Evolutionary conservation across 2,797 vertebrate species (phyloP).

Genomic region (Simalia tracyae): DNA sequence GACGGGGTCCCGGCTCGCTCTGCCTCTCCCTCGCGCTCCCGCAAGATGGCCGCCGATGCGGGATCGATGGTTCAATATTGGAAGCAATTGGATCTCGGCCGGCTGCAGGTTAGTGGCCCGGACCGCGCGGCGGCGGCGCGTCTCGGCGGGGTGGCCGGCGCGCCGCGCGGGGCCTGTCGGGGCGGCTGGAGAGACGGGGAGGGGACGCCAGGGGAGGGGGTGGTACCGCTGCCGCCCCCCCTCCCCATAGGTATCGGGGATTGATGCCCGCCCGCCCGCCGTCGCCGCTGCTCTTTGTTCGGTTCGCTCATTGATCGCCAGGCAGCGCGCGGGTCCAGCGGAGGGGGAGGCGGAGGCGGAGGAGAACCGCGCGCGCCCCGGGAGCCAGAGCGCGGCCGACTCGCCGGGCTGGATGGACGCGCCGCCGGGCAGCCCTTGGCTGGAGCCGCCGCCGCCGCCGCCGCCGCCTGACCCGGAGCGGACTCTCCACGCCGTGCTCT

Average conservation of each 20-base stretch:
- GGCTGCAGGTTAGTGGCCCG: slow-evolving; percentile 88
- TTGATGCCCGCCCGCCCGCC: slow-evolving; percentile 78
- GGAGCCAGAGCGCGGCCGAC: neutral
- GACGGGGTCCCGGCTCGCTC: slow-evolving; percentile 64
- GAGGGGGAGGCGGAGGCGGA: slow-evolving; percentile 42
- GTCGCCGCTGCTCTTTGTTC: slow-evolving; percentile 92
- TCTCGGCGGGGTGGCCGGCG: slow-evolving; percentile 19
- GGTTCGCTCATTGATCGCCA: slow-evolving; percentile 91
- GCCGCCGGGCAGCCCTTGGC: slow-evolving; percentile 11
- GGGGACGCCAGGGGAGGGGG: neutral
- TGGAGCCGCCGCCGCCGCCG: neutral
- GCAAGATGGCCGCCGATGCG: slow-evolving; percentile 99
- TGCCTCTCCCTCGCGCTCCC: slow-evolving; percentile 63
- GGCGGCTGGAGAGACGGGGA: slow-evolving; percentile 11
- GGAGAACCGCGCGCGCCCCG: slow-evolving; percentile 38
- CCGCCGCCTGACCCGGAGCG: neutral
- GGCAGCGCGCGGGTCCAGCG: slow-evolving; percentile 60
- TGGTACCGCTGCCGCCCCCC: neutral
- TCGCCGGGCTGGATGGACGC: neutral
- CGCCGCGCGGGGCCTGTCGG: neutral
- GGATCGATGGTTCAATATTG: slow-evolving; percentile 97
- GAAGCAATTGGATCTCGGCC: slow-evolving; percentile 93
- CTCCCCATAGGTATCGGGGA: slow-evolving; percentile 91
- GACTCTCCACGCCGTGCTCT: neutral
- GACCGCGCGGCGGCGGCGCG: slow-evolving; percentile 24